Conservation (phyloP, 1,140 invertebrate genomes). For the Eubasilissa regina region DNA sequence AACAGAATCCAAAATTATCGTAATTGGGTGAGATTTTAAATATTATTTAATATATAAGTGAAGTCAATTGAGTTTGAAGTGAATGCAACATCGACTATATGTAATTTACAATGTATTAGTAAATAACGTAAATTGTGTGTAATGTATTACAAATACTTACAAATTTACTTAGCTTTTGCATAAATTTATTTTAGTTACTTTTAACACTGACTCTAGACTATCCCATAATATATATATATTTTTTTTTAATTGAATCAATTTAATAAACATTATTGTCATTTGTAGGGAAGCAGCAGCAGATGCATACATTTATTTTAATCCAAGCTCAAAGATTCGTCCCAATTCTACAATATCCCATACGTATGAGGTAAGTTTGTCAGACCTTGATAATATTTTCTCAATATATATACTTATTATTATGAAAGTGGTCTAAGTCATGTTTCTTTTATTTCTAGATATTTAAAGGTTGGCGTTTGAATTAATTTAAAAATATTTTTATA, state of each 20-base stretch:
- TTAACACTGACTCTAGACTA: background rate
- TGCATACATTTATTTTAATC: slow-evolving; percentile 32
- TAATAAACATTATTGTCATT: slow-evolving; percentile 24
- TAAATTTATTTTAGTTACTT: background rate
- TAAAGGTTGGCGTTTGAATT: too few species aligned
- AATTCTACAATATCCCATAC: slow-evolving; percentile 45
- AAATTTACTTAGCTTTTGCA: too few species aligned
- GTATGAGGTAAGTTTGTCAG: slow-evolving; percentile 36
- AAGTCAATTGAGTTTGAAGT: background rate
- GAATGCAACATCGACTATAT: background rate
- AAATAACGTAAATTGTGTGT: background rate
- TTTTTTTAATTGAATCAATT: background rate
- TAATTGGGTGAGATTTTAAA: slow-evolving; percentile 33
- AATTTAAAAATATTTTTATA: too few species aligned
- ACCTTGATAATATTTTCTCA: too few species aligned
- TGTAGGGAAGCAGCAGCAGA: slow-evolving; percentile 37
- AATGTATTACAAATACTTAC: background rate
- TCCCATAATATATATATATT: background rate
- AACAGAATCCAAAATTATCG: slow-evolving; percentile 29
- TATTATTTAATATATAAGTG: background rate
- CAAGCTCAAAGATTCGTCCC: slow-evolving; percentile 1
- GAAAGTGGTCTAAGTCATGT: too few species aligned
- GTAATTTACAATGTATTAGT: background rate
- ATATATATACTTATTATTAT: too few species aligned
- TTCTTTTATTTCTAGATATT: too few species aligned